Evolutionary conservation across 2,888 invertebrate genomes (phyloP).

Genomic region (Morpho achilles): DNA sequence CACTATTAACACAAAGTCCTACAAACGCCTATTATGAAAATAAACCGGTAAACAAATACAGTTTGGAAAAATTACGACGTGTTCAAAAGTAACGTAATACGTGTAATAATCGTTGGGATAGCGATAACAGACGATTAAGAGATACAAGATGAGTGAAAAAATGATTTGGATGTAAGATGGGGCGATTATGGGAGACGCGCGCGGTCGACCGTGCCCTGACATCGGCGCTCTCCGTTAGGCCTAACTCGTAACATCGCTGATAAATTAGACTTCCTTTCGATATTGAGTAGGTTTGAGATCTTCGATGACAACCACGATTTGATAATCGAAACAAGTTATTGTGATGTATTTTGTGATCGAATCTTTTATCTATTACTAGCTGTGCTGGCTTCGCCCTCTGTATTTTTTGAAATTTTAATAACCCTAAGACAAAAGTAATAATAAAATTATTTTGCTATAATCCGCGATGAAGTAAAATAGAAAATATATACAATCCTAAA

Average conservation of each 20-base stretch:
- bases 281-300: constrained; percentile 55
- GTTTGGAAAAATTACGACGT: constrained; percentile 55
- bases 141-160: constrained; percentile 66
- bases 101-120: constrained; percentile 69
- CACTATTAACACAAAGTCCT: too few relatives aligned
- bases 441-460: too few relatives aligned
- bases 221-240: constrained; percentile 62
- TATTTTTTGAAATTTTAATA: too few relatives aligned
- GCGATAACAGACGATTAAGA: constrained; percentile 66
- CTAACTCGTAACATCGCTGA: constrained; percentile 58
- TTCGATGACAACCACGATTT: constrained; percentile 22
- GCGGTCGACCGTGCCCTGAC: constrained; percentile 52
- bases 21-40: too few relatives aligned
- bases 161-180: constrained; percentile 68
- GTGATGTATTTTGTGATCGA: background rate
- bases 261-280: constrained; percentile 54
- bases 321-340: constrained; percentile 20
- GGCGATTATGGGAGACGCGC: constrained; percentile 57
- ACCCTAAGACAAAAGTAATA: too few relatives aligned
- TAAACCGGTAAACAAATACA: constrained; percentile 67
- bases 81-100: constrained; percentile 66
- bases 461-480: too few relatives aligned
- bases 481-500: too few relatives aligned
- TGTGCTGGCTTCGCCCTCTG: too few relatives aligned
- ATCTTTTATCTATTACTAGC: too few relatives aligned